Evolutionary conservation across 1,140 invertebrate species (phyloP).

Genomic region (Formica selysi): DNA sequence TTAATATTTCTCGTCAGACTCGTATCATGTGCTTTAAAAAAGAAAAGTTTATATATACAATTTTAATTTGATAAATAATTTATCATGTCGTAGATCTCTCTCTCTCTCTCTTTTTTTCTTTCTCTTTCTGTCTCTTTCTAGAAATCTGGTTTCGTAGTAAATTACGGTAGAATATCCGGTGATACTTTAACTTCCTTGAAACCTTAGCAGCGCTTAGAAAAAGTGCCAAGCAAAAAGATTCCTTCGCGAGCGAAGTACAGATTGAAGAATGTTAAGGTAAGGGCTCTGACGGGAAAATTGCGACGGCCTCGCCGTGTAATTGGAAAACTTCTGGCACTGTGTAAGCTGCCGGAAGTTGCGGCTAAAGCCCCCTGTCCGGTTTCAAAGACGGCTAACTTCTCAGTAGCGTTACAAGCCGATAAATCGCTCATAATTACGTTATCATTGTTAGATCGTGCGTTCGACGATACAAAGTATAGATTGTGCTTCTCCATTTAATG

Average conservation of each 20-base stretch:
- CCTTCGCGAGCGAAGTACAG: slow-evolving; percentile 7
- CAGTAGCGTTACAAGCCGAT: slow-evolving; percentile 53
- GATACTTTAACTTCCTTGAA: background rate
- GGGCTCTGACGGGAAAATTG: slow-evolving; percentile 63
- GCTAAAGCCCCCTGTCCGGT: slow-evolving; percentile 51
- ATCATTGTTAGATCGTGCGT: slow-evolving; percentile 20
- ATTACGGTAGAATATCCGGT: background rate
- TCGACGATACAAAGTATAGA: background rate
- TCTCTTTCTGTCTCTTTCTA: background rate
- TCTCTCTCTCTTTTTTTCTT: no score
- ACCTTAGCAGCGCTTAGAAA: slow-evolving; percentile 18
- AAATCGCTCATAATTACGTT: slow-evolving; percentile 64
- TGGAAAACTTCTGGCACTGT: slow-evolving; percentile 76
- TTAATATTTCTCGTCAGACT: background rate
- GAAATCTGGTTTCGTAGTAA: background rate
- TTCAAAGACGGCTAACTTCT: slow-evolving; percentile 59
- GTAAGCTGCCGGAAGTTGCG: slow-evolving; percentile 68
- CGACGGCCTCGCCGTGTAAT: slow-evolving; percentile 72
- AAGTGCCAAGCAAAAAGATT: slow-evolving; percentile 38
- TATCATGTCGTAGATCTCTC: no score
- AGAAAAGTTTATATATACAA: background rate
- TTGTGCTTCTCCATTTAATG: slow-evolving; percentile 14
- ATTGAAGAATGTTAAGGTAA: slow-evolving; percentile 67
- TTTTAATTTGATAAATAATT: slow-evolving; percentile 24
- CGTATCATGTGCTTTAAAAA: background rate